A percentile compares a stretch with the other conserved stretches of the same genome.
These are phyloP conservation scores for Melanotaenia trifasciata DNA, from an alignment of 2,797 vertebrate genomes.

Conservation along the genomic window DNA sequence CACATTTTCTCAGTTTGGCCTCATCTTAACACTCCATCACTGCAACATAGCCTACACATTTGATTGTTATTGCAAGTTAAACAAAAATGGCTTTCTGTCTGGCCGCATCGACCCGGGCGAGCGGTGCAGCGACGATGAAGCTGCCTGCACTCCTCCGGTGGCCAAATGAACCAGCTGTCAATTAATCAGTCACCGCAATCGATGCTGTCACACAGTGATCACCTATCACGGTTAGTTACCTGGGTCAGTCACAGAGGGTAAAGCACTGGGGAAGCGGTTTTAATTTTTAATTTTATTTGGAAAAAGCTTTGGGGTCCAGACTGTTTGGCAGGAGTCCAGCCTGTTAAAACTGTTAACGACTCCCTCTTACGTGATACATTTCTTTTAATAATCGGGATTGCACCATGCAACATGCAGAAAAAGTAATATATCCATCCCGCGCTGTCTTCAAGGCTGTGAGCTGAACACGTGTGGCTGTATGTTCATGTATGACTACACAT, in stretches of 20 bases:
- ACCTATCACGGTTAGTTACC: conserved; percentile 48
- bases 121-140: conserved; percentile 12
- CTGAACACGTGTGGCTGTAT: conserved; percentile 57
- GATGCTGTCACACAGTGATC: conserved; percentile 50
- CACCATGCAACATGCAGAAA: conserved; percentile 8
- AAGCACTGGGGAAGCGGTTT: conserved; percentile 1
- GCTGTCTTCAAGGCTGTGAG: conserved; percentile 6
- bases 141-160: conserved; percentile 27
- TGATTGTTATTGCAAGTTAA: conserved; percentile 17
- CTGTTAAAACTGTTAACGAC: conserved; percentile 32
- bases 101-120: conserved; percentile 41
- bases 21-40: conserved; percentile 5
- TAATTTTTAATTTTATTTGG: conserved; percentile 26
- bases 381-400: not conserved
- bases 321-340: conserved; percentile 52
- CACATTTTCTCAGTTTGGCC: not conserved
- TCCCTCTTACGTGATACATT: not conserved
- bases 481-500: conserved; percentile 35
- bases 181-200: conserved; percentile 62
- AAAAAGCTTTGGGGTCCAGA: conserved; percentile 7
- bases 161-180: conserved; percentile 46
- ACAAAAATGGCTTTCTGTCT: conserved; percentile 30
- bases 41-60: not conserved
- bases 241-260: conserved; percentile 23
- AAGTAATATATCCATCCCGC: conserved; percentile 1